Percentiles rank a stretch among this genome's conserved stretches.
phyloP scores from a whole-genome alignment of 2,888 invertebrate species.

The Capitulum mitella region DNA sequence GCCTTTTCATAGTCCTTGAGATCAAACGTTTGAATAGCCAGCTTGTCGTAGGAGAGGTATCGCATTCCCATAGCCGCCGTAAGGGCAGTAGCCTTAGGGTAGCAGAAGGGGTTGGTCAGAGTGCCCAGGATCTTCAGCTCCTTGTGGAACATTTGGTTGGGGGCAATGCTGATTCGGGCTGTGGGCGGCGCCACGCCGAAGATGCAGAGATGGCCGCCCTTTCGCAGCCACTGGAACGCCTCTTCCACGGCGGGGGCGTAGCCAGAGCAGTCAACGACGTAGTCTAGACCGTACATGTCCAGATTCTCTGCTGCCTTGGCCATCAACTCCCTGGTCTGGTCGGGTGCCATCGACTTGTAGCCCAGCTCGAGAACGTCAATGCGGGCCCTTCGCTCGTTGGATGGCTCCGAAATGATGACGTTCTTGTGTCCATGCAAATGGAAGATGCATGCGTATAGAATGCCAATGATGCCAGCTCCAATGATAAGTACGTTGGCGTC shows the following conservation, averaged over 20 bases:
- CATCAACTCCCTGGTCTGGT: constrained; percentile 10
- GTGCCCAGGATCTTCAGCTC: constrained; percentile 59
- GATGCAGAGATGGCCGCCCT: constrained; percentile 58
- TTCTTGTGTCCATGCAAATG: constrained; percentile 62
- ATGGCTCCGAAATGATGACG: constrained; percentile 62
- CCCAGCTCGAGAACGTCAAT: constrained; percentile 43
- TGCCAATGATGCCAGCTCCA: constrained; percentile 67
- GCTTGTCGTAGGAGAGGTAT: constrained; percentile 53
- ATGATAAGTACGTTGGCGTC: constrained; percentile 57
- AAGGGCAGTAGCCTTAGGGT: constrained; percentile 56
- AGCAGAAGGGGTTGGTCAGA: constrained; percentile 60
- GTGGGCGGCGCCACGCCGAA: constrained; percentile 60
- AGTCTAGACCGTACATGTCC: constrained; percentile 48
- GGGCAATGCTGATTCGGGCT: constrained; percentile 51
- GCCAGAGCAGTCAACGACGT: constrained; percentile 66
- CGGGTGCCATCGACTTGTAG: constrained; percentile 20
- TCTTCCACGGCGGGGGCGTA: constrained; percentile 60
- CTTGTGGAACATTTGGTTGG: constrained; percentile 55
- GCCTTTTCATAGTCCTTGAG: constrained; percentile 52
- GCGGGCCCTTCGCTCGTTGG: constrained; percentile 43
- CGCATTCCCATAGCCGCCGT: constrained; percentile 57
- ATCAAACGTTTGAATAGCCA: constrained; percentile 54
- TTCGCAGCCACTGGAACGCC: constrained; percentile 51
- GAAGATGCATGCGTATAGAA: constrained; percentile 57
- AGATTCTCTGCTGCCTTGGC: background rate